Conservation (phyloP, 2,797 vertebrate genomes). For the Paramormyrops hopkinsi region DNA sequence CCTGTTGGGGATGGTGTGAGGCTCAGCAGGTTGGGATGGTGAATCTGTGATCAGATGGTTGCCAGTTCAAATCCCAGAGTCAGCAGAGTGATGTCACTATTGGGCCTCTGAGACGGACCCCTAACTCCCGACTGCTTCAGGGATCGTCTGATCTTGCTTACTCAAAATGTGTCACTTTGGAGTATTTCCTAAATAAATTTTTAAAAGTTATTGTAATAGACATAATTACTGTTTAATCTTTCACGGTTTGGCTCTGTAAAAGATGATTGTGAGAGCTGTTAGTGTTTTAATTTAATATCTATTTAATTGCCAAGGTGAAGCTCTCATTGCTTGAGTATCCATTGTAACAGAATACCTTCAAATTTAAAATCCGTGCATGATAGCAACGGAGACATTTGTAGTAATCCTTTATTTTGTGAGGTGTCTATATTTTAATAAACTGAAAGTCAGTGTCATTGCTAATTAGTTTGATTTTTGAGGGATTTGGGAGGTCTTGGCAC, state of each 20-base stretch:
- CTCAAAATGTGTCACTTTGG: not conserved
- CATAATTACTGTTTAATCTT: not conserved
- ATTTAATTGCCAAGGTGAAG: not conserved
- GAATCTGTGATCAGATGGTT: not conserved
- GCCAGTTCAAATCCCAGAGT: not conserved
- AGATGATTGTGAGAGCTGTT: not conserved
- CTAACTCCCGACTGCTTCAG: not conserved
- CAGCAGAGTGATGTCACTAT: not conserved
- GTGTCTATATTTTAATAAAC: not conserved
- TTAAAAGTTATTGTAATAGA: not conserved
- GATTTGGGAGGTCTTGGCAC: not conserved
- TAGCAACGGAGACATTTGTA: not conserved
- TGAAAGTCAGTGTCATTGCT: not conserved
- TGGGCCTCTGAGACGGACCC: not conserved
- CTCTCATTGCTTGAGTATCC: not conserved
- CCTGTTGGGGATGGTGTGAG: not conserved
- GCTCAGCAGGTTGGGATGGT: not conserved
- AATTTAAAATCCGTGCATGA: not conserved
- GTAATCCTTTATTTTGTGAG: not conserved
- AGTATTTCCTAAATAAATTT: not conserved
- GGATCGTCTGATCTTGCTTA: not conserved
- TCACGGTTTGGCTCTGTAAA: not conserved
- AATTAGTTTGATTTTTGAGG: not conserved
- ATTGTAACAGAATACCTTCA: not conserved
- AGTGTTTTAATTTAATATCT: not conserved